Evolutionary conservation across 2,797 vertebrate species (phyloP).

Genomic region (Bufotes viridis): DNA sequence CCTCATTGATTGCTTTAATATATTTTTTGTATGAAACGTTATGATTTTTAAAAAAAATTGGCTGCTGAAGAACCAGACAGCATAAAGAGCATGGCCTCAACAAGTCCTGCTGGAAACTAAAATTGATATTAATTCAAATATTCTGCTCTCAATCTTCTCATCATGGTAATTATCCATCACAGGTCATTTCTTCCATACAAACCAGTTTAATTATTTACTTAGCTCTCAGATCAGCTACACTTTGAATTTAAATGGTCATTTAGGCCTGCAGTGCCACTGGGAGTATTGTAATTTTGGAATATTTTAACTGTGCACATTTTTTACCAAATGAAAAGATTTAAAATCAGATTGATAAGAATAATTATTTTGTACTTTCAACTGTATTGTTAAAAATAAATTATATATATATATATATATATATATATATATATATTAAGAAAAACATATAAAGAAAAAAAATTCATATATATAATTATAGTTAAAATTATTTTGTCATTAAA

Average conservation of each 20-base stretch:
- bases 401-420: not conserved
- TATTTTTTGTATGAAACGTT: conserved; percentile 42
- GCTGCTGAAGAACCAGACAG: conserved; percentile 35
- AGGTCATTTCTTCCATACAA: conserved; percentile 44
- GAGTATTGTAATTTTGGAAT: conserved; percentile 9
- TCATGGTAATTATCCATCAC: conserved; percentile 37
- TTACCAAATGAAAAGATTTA: not conserved
- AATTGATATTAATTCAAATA: conserved; percentile 55
- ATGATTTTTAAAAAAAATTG: conserved; percentile 22
- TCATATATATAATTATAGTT: no score
- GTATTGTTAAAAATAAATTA: not conserved
- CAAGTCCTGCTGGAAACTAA: conserved; percentile 40
- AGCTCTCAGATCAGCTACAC: conserved; percentile 1
- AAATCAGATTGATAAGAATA: not conserved
- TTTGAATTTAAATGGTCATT: conserved; percentile 38
- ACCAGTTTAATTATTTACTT: conserved; percentile 41
- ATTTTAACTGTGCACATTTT: not conserved
- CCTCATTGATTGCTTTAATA: conserved; percentile 46
- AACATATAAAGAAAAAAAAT: no score
- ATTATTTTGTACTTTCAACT: not conserved
- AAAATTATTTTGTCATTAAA: no score
- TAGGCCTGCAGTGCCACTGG: conserved; percentile 28
- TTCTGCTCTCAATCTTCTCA: conserved; percentile 46
- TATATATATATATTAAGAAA: no score
- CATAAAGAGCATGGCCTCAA: conserved; percentile 18